Evolutionary conservation across 2,888 invertebrate genomes (phyloP), one percentile per base, ranked within the genome.

Genomic region (Ernsta delagoae): DNA sequence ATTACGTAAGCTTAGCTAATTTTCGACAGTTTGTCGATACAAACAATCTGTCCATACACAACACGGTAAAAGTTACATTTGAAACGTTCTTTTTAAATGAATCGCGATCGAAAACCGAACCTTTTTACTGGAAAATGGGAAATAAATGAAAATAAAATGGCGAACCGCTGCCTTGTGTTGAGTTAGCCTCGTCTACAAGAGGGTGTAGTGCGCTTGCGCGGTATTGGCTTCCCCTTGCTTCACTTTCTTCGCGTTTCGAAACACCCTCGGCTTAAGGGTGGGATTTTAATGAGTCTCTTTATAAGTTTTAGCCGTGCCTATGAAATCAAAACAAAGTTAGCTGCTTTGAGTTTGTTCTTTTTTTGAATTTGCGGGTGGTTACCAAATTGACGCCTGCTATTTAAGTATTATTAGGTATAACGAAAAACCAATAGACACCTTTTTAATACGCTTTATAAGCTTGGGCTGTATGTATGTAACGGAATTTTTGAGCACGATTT

Each of bases 91-190:
- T 54, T 65, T 74, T 65, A 56, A 36, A 71, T 24, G 54, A 39
- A 7, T 53, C 59, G 71, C 54, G 65, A 50, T 63, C 65, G 12
- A n/a, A 72, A 71, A 71, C 71, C 70, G 36, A 71, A 71, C 73
- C 75, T 81, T 81, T 78, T 71, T 74, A 68, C 53, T 72, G 76
- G 72, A 81, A 81, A 83, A 78, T 80, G 77, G 73, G 78, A 81
- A 83, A 83, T 81, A 83, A 74, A 75, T 74, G 73, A 78, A 89
- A 86, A 83, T 87, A 92, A 92, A 88, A 92, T 92, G 92, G 86
- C 80, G 71, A 70, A 73, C 70, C 71, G 74, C 76, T 75, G 75
- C 75, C 73, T 75, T 72, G 75, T 77, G 81, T 86, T 86, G 82
- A 87, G 89, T 88, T 89, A 87, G 87, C 82, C 74, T 65, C 63